Base-by-base conservation (phyloP, 1,140 invertebrate genomes). In the Drosophila baimaii region DNA sequence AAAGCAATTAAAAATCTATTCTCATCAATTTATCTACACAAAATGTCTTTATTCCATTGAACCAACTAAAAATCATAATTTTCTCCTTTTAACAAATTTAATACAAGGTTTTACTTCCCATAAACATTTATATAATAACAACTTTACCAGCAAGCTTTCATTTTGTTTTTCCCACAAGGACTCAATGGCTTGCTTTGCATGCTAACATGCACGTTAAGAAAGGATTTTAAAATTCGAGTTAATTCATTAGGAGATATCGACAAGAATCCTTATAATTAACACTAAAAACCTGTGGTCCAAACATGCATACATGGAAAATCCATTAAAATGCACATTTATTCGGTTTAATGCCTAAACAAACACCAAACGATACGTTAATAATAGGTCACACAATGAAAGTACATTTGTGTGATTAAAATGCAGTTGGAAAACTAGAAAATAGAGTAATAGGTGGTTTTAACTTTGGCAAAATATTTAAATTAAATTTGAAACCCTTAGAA, bases 181-280 rank as follows among this genome's bases (percentile, higher is more conserved):
- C 17, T 19, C 8, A 6, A 44, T 68, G 5, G 7, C n/a, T 41
- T 29, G 33, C 49, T 54, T 86, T 63, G 76, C 82, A 86, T 77
- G 83, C 68, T 74, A 69, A 47, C 81, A 47, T 74, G 77, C 71
- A 52, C 9, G 35, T 15, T 19, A 47, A 47, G 54, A 55, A 62
- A 33, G 47, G 43, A 21, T 62, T 85, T 78, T 51, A 77, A 77
- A 73, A 51, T 51, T 5, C 62, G 82, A 88, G 76, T 73, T 73
- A 70, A 83, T 83, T 89, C 79, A 80, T 86, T 86, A 89, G 75
- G 52, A 63, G 68, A 82, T 82, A 83, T 86, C 51, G 59, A 64
- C 66, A 56, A 61, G 43, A 43, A 51, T 17, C 15, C 41, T 15
- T 71, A 46, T 62, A 54, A 62, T 63, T 56, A 39, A 6, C 35